Evolutionary conservation across 2,888 invertebrate genomes (phyloP).

Genomic region (Rhimphoctona megacephalus): DNA sequence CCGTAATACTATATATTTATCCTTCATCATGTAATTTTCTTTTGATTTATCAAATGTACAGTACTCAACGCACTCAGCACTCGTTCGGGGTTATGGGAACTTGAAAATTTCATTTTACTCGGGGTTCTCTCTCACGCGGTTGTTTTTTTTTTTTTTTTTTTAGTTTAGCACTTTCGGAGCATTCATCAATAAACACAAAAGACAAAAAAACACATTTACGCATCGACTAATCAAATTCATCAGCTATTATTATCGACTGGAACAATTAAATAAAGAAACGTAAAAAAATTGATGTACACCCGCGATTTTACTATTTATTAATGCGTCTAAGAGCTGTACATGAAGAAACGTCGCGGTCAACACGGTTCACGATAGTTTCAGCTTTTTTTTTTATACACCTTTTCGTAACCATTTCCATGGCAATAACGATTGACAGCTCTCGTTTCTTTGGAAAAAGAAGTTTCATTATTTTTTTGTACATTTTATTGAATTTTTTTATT

Average conservation of each 20-base stretch:
- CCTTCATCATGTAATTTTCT: slow-evolving; percentile 18
- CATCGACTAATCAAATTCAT: slow-evolving; percentile 46
- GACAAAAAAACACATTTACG: slow-evolving; percentile 35
- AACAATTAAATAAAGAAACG: slow-evolving; percentile 46
- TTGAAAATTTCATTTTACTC: slow-evolving; percentile 14
- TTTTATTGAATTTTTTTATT: neutral
- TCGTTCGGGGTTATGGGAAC: slow-evolving; percentile 20
- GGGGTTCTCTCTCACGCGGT: neutral
- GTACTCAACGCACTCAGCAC: slow-evolving; percentile 52
- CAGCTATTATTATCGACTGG: slow-evolving; percentile 28
- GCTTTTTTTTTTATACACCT: neutral
- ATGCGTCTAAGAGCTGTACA: slow-evolving; percentile 49
- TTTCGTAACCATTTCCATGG: slow-evolving; percentile 4
- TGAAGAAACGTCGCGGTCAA: slow-evolving; percentile 40
- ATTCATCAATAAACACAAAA: slow-evolving; percentile 22
- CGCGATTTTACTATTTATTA: slow-evolving; percentile 55
- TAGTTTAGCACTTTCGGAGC: neutral
- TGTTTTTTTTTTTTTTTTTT: slow-evolving; percentile 4
- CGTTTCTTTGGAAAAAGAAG: slow-evolving; percentile 19
- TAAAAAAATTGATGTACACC: slow-evolving; percentile 56
- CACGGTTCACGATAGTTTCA: slow-evolving; percentile 29
- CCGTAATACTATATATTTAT: slow-evolving; percentile 77
- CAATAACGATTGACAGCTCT: neutral
- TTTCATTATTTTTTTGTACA: neutral
- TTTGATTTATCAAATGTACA: slow-evolving; percentile 72